Percentiles rank a stretch among this genome's conserved stretches.
These are phyloP conservation scores for Ditylenchus dipsaci DNA, from an alignment of 1,140 invertebrate genomes.

Conservation along the genomic window DNA sequence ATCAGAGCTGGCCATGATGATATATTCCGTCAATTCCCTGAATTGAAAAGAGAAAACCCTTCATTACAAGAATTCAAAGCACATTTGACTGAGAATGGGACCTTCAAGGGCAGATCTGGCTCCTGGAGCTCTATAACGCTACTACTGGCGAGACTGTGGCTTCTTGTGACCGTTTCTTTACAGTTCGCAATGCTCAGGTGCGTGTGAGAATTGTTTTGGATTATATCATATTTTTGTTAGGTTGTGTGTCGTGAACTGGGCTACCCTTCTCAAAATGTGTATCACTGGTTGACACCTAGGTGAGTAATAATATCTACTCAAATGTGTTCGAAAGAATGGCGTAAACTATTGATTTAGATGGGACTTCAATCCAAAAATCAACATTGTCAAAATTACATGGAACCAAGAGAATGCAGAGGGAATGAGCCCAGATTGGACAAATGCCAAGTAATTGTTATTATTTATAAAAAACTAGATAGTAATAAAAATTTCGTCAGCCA, in stretches of 20 bases:
- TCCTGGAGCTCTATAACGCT: constrained; percentile 87
- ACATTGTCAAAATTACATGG: constrained; percentile 84
- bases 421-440: constrained; percentile 74
- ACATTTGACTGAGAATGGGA: constrained; percentile 57
- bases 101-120: constrained; percentile 60
- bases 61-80: constrained; percentile 45
- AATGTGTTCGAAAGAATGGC: not conserved
- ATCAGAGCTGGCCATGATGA: constrained; percentile 29
- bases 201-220: not conserved
- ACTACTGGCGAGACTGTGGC: constrained; percentile 93
- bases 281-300: constrained; percentile 62
- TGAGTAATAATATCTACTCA: constrained; percentile 20
- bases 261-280: constrained; percentile 79
- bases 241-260: constrained; percentile 89
- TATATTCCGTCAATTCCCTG: constrained; percentile 50
- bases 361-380: constrained; percentile 58
- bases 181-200: constrained; percentile 82
- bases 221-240: constrained; percentile 10
- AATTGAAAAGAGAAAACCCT: constrained; percentile 45
- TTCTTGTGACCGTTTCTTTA: constrained; percentile 88
- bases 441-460: constrained; percentile 16
- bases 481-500: no score
- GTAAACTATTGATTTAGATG: constrained; percentile 42
- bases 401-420: constrained; percentile 77
- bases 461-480: no score